phyloP scores from a whole-genome alignment of 2,888 invertebrate genomes.

The Macrophya alboannulata region DNA sequence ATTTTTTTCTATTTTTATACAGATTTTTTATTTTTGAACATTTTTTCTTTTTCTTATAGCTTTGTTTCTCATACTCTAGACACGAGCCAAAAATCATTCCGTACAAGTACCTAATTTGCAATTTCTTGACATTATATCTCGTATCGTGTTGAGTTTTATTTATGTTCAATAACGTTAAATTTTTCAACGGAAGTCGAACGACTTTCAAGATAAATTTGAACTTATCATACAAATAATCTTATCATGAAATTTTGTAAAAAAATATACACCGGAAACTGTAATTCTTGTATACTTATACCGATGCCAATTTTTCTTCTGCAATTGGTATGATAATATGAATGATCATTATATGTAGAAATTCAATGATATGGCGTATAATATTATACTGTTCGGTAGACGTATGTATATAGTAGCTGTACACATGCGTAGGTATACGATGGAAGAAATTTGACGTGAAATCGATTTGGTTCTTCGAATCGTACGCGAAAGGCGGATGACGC shows the following conservation, averaged over 20 bases:
- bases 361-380: conserved; percentile 14
- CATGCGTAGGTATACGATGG: not conserved
- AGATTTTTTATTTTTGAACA: not conserved
- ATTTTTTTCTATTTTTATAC: not conserved
- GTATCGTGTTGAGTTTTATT: not conserved
- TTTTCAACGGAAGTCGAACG: not conserved
- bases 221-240: not conserved
- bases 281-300: not conserved
- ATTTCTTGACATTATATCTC: not conserved
- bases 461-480: conserved; percentile 40
- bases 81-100: conserved; percentile 29
- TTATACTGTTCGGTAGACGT: not conserved
- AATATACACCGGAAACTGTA: conserved; percentile 2
- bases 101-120: not conserved
- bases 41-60: not conserved
- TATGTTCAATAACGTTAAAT: not conserved
- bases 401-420: not conserved
- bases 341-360: not conserved
- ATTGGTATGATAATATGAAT: not conserved
- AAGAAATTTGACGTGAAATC: conserved; percentile 38
- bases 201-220: not conserved
- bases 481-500: conserved; percentile 36
- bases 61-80: not conserved
- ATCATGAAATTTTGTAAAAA: not conserved
- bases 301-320: not conserved